Evolutionary conservation across 1,140 invertebrate species (phyloP), one percentile per base, ranked within the genome.

Genomic region (Thalassaphorura encarpata): DNA sequence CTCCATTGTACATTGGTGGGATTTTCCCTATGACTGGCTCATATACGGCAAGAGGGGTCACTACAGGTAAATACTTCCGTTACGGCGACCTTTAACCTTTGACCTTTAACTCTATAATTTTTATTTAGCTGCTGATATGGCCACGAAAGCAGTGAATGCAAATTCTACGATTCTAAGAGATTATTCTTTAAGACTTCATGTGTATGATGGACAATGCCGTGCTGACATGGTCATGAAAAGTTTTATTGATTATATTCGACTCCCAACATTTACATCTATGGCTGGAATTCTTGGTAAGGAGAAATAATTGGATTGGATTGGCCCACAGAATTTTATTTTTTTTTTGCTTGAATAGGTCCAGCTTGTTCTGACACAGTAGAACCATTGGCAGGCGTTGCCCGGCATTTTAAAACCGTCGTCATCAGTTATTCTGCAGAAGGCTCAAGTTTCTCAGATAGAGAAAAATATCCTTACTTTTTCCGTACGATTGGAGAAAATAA

Each of bases 311-410:
- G 8, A 27, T 48, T 13, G 3, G 24, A 18, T 39, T 50, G 27
- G 13, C 23, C 13, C 6, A 29, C 31, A 11, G 52, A 8, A 16
- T 15, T 21, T 53, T 28, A 21, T 24, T 13, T 16, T 13, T 31
- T 50, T 50, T 31, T 13, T 13, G 16, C 11, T 52, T 50, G 67
- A 66, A 11, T 63, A 77, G 79, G 87, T n/a, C 87, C 87, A 3
- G 85, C 83, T 8, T 91, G 87, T 68, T 86, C 84, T 3, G 85
- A 89, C 68, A 87, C 86, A 1, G 82, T 89, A 0, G 85, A 89
- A 68, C 84, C 86, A 0, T 73, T 90, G 18, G 84, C 85, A 11
- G 83, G 83, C 0, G 77, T 90, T n/a, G 83, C 86, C 0, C 84
- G 80, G 53, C 80, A 86, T 66, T 88, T 83, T 63, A 80, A 80